phyloP scores from a whole-genome alignment of 2,113 vertebrate genomes.

The Mugil cephalus region DNA sequence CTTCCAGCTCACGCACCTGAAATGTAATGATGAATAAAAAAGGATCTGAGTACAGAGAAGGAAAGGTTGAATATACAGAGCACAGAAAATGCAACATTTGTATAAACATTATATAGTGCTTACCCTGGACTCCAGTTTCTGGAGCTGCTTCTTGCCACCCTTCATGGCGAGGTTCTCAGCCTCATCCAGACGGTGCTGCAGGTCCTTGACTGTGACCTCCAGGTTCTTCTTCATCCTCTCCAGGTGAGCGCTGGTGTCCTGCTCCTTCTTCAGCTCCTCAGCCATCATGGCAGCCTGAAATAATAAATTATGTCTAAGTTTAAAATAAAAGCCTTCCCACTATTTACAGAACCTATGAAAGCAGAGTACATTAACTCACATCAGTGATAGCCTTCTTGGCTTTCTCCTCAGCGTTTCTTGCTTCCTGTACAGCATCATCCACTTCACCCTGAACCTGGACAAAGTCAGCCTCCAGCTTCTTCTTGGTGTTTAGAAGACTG shows the following conservation, averaged over 20 bases:
- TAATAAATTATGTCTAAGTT: background rate
- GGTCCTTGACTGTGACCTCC: conserved; percentile 87
- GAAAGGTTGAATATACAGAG: too few species aligned
- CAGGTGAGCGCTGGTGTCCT: conserved; percentile 91
- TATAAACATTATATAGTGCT: background rate
- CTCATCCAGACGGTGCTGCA: conserved; percentile 91
- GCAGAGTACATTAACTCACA: conserved; percentile 50
- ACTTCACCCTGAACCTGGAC: conserved; percentile 76
- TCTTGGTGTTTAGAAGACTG: conserved; percentile 78
- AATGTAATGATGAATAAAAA: background rate
- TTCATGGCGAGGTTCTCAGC: conserved; percentile 90
- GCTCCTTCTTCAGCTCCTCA: conserved; percentile 93
- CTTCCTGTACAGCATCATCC: conserved; percentile 75
- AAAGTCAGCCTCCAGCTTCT: conserved; percentile 74
- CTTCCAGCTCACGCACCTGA: conserved; percentile 73
- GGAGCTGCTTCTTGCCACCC: conserved; percentile 90
- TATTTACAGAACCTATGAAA: too few species aligned
- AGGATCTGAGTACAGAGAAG: background rate
- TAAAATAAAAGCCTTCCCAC: background rate
- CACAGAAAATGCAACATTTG: too few species aligned
- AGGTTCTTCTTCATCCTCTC: conserved; percentile 98
- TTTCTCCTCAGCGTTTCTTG: conserved; percentile 92
- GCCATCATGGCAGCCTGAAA: conserved; percentile 89
- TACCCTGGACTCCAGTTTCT: conserved; percentile 89
- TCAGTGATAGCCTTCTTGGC: conserved; percentile 96